Evolutionary conservation across 2,797 vertebrate genomes (phyloP), one percentile per base, ranked within the genome.

Genomic region (Sebastiscus tertius): DNA sequence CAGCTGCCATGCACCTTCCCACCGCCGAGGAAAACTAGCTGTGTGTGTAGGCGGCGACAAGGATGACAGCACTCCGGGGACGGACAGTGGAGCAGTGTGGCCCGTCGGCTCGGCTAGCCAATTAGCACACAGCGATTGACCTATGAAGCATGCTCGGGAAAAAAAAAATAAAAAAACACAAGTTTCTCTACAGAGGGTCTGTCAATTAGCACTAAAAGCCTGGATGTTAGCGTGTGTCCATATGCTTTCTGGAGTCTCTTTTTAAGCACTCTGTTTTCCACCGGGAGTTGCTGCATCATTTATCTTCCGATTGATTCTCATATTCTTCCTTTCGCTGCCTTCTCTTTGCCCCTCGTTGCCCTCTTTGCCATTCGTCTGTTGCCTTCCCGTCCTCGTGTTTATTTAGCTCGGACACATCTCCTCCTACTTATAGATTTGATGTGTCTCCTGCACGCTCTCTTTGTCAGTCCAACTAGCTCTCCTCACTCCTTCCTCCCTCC

Each of bases 191-290:
- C 77, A 79, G 78, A 83, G 92, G 85, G 72, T 88, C 88, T 94
- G 93, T 93, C 93, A 94, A 94, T 95, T 93, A 94, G 91, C 81
- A 79, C 81, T 90, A 88, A 90, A 90, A 91, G 87, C 89, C 83
- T 77, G 39, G 75, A 77, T 72, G 79, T 72, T 80, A 58, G 71
- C 11, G 6, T 65, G 64, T 79, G 80, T 73, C 75, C 65, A 26
- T 83, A 61, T 82, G 82, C 72, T 87, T 84, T 81, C 79, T 52
- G 55, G 60, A 71, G 78, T 76, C 61, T 79, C 54, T 81, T 86
- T 79, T 61, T 72, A 33, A 81, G 79, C 77, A 79, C 74, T 76
- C 61, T 65, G 54, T 71, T 81, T 79, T 74, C 85, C 85, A n/a
- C 52, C 2, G 71, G 71, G 82, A 84, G 66, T 80, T 68, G 61